Conservation (phyloP, 2,113 vertebrate genomes). For the Rhizomys pruinosus region DNA sequence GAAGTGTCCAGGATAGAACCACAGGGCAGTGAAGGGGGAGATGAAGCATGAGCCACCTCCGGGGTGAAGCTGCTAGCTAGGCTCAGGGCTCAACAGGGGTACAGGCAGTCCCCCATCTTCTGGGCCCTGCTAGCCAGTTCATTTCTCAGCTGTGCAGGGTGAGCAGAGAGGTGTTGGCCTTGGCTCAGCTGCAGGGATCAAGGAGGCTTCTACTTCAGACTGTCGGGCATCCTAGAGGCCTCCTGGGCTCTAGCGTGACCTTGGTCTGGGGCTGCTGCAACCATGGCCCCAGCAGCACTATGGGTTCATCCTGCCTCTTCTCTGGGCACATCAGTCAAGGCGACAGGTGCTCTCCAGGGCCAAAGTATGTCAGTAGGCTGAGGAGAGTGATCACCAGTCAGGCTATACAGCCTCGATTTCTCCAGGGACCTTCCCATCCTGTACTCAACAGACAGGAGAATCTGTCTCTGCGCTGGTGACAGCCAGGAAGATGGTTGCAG, state of each 20-base stretch:
- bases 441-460: neutral
- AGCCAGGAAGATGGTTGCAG: neutral
- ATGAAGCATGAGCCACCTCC: neutral
- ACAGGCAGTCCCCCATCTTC: neutral
- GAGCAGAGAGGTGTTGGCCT: neutral
- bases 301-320: neutral
- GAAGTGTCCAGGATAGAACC: neutral
- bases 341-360: neutral
- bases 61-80: neutral
- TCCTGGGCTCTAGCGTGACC: rapidly evolving
- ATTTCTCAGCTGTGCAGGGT: neutral
- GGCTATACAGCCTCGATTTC: neutral
- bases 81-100: neutral
- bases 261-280: neutral
- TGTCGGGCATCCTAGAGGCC: neutral
- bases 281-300: neutral
- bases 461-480: neutral
- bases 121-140: neutral
- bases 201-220: neutral
- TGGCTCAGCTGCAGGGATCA: neutral
- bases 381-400: neutral
- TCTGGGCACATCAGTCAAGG: neutral
- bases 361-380: neutral
- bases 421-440: neutral
- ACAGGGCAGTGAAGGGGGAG: neutral